Percentiles rank a stretch among this genome's conserved stretches.
These are phyloP conservation scores for Halocaridina rubra DNA, from an alignment of 2,888 invertebrate species.

Conservation along the genomic window DNA sequence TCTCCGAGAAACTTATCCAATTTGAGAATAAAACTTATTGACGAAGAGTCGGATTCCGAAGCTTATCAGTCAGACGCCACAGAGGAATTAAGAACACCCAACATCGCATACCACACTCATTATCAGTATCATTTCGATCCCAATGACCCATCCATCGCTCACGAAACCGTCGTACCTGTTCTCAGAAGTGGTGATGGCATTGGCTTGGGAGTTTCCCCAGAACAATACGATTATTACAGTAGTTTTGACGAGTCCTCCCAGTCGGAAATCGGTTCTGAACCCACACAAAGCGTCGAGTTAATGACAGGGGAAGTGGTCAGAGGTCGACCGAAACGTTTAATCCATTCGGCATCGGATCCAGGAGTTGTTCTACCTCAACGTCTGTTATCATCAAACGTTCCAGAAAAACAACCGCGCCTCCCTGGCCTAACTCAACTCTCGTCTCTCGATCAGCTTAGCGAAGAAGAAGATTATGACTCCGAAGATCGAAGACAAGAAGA, in stretches of 20 bases:
- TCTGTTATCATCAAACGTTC: too few species aligned
- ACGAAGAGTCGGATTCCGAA: conserved; percentile 41
- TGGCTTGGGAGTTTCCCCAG: not conserved
- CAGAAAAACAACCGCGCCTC: conserved; percentile 6
- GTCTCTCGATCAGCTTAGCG: conserved; percentile 25
- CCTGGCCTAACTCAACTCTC: not conserved
- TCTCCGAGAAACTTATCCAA: not conserved
- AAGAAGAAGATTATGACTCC: not conserved
- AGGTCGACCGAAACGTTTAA: conserved; percentile 1
- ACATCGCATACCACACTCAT: too few species aligned
- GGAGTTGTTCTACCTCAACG: conserved; percentile 14
- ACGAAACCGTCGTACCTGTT: too few species aligned
- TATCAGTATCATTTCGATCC: too few species aligned
- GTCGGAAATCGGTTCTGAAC: not conserved
- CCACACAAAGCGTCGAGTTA: not conserved
- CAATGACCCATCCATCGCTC: not conserved
- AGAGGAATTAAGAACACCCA: conserved; percentile 15
- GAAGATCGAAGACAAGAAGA: not conserved
- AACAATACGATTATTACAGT: not conserved
- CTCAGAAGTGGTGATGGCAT: not conserved
- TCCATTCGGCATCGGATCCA: conserved; percentile 43
- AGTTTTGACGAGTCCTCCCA: not conserved
- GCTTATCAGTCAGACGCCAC: conserved; percentile 13
- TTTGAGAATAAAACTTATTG: conserved; percentile 27
- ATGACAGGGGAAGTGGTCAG: not conserved